Evolutionary conservation across 2,113 vertebrate species (phyloP), one percentile per base, ranked within the genome.

Genomic region (Fregetta grallaria): DNA sequence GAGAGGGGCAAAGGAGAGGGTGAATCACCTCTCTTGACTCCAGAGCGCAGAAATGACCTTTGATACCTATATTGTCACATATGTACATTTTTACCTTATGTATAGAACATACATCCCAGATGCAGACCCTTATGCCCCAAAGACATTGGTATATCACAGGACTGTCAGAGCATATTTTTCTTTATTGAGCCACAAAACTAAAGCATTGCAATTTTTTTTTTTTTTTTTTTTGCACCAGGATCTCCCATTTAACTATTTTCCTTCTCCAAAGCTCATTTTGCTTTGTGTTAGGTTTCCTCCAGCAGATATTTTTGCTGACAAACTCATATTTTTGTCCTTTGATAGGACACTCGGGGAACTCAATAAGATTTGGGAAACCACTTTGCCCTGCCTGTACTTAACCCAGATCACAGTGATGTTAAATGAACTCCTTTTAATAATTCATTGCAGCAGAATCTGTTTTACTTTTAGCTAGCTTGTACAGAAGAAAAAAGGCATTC

Each of bases 401-500:
- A 58, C 82, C 89, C 86, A 82, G 62, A 88, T 87, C 74, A 42
- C 79, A 63, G 53, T 63, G 72, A 88, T 95, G 83, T 86, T 92
- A 94, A 96, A 94, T 92, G 58, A 91, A 82, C 65, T 81, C 72
- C 50, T 88, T 79, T 96, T 71, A 88, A 73, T 92, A 94, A 97
- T 94, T 95, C 27, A 96, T 83, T 38, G 52, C 38, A 50, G 61
- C 59, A 88, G 84, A 94, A 83, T 45, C 88, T 92, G 59, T 76
- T 65, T 92, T 88, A 63, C 87, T 93, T 95, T 88, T 66, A 87
- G 49, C 15, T 67, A 72, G 61, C 55, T 66, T 19, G 92, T 86
- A 68, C 27, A 17, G 61, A 87, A 95, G 34, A 30, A 52, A 88
- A 95, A 85, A 72, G 22, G 42, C 26, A 1, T 87, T 74, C 4